Evolutionary conservation across 2,797 vertebrate species (phyloP).

Genomic region (Erpetoichthys calabaricus): DNA sequence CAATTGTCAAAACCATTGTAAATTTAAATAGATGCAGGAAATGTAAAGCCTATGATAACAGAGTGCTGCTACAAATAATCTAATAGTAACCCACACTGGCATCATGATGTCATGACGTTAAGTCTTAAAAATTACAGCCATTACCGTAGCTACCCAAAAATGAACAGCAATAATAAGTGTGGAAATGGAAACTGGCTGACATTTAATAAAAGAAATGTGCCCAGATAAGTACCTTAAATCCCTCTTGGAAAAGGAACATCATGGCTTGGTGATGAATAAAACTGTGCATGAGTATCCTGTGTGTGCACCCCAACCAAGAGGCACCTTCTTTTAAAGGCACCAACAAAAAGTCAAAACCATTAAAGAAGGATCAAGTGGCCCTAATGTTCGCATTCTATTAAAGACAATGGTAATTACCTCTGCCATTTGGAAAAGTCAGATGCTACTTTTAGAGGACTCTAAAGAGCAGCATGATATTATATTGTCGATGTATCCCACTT

Average conservation of each 20-base stretch:
- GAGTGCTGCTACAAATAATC: too few relatives aligned
- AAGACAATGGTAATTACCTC: conserved; percentile 72
- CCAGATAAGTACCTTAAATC: conserved; percentile 18
- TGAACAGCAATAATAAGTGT: conserved; percentile 7
- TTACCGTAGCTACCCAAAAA: conserved; percentile 1
- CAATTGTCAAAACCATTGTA: too few relatives aligned
- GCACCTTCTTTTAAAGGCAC: conserved; percentile 28
- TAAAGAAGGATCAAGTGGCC: conserved; percentile 57
- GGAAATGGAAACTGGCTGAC: conserved; percentile 27
- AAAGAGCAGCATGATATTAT: conserved; percentile 33
- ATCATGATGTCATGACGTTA: too few relatives aligned
- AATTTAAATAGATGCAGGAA: too few relatives aligned
- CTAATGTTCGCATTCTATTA: conserved; percentile 69
- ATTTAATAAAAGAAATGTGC: conserved; percentile 33
- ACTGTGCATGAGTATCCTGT: conserved; percentile 2
- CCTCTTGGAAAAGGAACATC: conserved; percentile 18
- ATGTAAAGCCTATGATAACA: too few relatives aligned
- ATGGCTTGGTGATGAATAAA: conserved; percentile 22
- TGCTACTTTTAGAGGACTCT: conserved; percentile 41
- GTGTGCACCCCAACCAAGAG: conserved; percentile 24
- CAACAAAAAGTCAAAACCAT: conserved; percentile 58
- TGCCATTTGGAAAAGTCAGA: conserved; percentile 69
- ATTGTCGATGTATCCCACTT: conserved; percentile 25
- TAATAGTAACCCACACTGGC: too few relatives aligned
- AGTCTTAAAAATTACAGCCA: too few relatives aligned